Base-by-base conservation (phyloP, 1,140 invertebrate species). In the Drosophila subobscura region DNA sequence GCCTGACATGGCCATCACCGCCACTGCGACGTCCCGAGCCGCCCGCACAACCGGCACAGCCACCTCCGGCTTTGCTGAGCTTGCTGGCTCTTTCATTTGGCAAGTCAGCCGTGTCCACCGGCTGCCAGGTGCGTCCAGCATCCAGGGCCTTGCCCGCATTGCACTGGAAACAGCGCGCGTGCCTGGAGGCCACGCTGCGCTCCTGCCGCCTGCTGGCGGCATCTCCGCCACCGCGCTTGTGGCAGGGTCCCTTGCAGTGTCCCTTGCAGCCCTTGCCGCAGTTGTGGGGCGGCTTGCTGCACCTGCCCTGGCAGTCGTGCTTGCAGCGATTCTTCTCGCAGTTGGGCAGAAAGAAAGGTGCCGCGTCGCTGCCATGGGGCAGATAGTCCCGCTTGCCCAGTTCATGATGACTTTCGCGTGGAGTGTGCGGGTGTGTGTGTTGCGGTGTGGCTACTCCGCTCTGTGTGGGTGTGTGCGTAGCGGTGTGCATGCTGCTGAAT, bases 321-420 rank as follows among this genome's bases (percentile, higher is more conserved):
- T 57, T 66, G 53, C 67, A 71, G 25, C 42, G 46, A 4, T 52
- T 41, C 5, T 73, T 47, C 6, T 41, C 25, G 33, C 52, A 47
- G 33, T 73, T 27, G 33, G 71, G 71, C 42, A 74, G 37, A 22
- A 57, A 74, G 60, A 74, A 74, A 1, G 5, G 27, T 0, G n/a
- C 14, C 22, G 12, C 20, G 2, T 29, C 12, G 1, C 29, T 6
- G 25, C n/a, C 5, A 6, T 27, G 1, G 1, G 0, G 0, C 6
- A 27, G 25, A 27, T 27, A 27, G 25, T 5, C 25, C 25, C 5
- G 0, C 25, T 27, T 27, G 25, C 5, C 25, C 25, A 27, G 5
- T 2, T 27, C 25, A 27, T 27, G 25, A 5, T 6, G 0, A 27
- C 25, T 27, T 27, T 5, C 25, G 6, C 5, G 25, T 27, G 25